Conservation (phyloP, 1,140 invertebrate species). For the Drosophila hydei region DNA sequence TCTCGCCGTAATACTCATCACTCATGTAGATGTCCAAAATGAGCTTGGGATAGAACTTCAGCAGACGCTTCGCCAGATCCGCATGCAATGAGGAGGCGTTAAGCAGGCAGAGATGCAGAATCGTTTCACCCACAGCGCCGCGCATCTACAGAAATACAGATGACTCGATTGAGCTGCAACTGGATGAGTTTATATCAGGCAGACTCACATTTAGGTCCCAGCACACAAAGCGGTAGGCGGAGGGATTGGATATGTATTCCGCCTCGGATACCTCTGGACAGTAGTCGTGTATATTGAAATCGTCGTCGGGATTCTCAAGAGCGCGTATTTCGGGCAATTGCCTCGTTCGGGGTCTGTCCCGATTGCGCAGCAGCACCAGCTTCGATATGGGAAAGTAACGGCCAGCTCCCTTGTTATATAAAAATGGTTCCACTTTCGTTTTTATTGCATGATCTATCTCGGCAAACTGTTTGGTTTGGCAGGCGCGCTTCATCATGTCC, state of each 20-base stretch:
- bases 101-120: conserved; percentile 96
- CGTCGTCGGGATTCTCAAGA: conserved; percentile 92
- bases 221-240: conserved; percentile 92
- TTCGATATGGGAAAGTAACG: conserved; percentile 94
- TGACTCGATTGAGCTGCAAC: background rate
- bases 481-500: conserved; percentile 96
- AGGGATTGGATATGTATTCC: conserved; percentile 86
- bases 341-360: conserved; percentile 92
- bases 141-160: conserved; percentile 86
- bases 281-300: conserved; percentile 92
- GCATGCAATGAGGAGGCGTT: conserved; percentile 95
- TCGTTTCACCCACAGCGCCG: conserved; percentile 97
- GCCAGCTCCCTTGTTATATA: conserved; percentile 97
- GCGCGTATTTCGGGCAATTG: conserved; percentile 89
- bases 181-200: background rate
- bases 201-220: conserved; percentile 91
- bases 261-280: conserved; percentile 86
- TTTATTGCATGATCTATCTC: conserved; percentile 95
- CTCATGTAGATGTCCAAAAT: conserved; percentile 98
- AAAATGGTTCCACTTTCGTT: conserved; percentile 94
- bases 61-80: conserved; percentile 95
- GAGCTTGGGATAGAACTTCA: conserved; percentile 96
- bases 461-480: conserved; percentile 93
- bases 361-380: conserved; percentile 94
- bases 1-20: conserved; percentile 98